A percentile compares a stretch with the other conserved stretches of the same genome.
These are phyloP conservation scores for Isichthys henryi DNA, from an alignment of 2,113 vertebrate species.

Conservation along the genomic window DNA sequence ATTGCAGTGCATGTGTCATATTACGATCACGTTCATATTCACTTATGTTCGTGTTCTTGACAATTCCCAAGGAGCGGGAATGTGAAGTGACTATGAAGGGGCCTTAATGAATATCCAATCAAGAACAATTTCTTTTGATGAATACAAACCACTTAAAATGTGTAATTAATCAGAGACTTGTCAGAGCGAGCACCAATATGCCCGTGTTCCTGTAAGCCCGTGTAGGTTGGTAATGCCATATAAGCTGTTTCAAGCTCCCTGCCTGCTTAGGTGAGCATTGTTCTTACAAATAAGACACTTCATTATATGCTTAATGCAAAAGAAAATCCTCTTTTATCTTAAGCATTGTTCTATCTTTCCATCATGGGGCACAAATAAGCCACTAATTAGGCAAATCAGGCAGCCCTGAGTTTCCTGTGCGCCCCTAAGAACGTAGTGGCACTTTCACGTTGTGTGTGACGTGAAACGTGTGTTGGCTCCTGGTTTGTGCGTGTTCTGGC, in stretches of 20 bases:
- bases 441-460: neutral
- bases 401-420: neutral
- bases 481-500: neutral
- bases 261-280: slow-evolving; percentile 1
- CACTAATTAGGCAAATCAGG: neutral
- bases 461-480: neutral
- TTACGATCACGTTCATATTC: neutral
- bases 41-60: neutral
- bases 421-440: neutral
- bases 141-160: slow-evolving; percentile 4
- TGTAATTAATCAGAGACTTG: slow-evolving; percentile 22
- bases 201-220: slow-evolving; percentile 9
- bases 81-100: slow-evolving; percentile 20
- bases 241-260: slow-evolving; percentile 9
- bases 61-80: neutral
- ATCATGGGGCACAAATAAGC: neutral
- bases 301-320: neutral
- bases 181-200: slow-evolving; percentile 12
- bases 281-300: neutral
- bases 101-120: slow-evolving; percentile 29
- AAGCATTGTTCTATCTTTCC: neutral
- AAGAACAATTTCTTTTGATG: slow-evolving; percentile 22
- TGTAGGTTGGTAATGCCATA: slow-evolving; percentile 9
- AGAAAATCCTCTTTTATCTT: neutral
- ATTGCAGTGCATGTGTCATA: neutral